A percentile compares a stretch with the other conserved stretches of the same genome.
These are phyloP conservation scores for Pterostichus madidus DNA, from an alignment of 2,888 invertebrate species.

Conservation along the genomic window DNA sequence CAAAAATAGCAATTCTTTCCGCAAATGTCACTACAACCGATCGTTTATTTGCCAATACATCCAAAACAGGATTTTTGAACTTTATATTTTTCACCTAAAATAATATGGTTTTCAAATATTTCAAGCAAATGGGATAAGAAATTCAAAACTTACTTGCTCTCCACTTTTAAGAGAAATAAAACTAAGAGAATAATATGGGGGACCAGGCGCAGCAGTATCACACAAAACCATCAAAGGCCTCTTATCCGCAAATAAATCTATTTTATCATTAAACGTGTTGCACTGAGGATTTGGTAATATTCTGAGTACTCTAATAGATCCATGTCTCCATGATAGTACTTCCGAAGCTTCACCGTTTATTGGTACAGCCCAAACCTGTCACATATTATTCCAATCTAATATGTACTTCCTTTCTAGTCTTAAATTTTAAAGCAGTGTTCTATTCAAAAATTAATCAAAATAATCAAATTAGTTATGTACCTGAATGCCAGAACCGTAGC, in stretches of 20 bases:
- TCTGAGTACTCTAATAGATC: constrained; percentile 89
- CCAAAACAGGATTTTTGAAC: constrained; percentile 93
- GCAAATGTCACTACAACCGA: constrained; percentile 93
- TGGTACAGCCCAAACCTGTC: constrained; percentile 90
- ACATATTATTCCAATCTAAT: constrained; percentile 18
- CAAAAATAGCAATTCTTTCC: constrained; percentile 94
- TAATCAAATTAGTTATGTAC: constrained; percentile 72
- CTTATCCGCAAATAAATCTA: constrained; percentile 88
- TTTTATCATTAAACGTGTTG: constrained; percentile 72
- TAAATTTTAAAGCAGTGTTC: no score
- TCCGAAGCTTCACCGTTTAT: constrained; percentile 96
- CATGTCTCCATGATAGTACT: constrained; percentile 96
- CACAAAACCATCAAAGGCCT: constrained; percentile 94
- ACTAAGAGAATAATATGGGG: constrained; percentile 88
- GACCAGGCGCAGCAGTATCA: constrained; percentile 89
- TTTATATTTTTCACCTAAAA: constrained; percentile 91
- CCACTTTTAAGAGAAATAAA: constrained; percentile 92
- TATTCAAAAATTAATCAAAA: constrained; percentile 8
- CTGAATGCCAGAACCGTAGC: constrained; percentile 92
- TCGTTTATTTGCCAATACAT: constrained; percentile 92
- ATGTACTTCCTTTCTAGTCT: constrained; percentile 26
- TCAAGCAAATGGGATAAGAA: background rate
- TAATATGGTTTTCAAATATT: constrained; percentile 40
- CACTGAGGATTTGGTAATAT: constrained; percentile 88
- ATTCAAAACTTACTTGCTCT: constrained; percentile 81